Conservation (phyloP, 2,113 vertebrate genomes). For the Corythaeola cristata region DNA sequence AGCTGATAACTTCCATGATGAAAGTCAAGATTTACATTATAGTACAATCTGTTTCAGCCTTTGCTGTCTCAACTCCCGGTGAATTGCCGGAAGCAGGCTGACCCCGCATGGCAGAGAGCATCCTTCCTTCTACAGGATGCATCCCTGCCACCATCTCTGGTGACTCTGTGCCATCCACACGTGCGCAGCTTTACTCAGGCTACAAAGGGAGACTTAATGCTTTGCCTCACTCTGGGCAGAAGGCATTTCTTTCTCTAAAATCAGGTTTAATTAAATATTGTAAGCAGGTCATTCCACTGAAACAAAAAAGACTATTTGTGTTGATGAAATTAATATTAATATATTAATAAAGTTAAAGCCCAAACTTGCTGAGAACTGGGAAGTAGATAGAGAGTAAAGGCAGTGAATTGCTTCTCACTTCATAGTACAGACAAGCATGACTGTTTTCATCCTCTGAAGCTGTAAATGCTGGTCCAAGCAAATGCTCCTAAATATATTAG, state of each 20-base stretch:
- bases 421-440: background rate
- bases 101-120: background rate
- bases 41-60: background rate
- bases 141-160: background rate
- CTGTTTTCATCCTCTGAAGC: background rate
- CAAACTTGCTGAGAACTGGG: background rate
- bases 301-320: background rate
- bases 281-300: background rate
- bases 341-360: background rate
- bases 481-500: background rate
- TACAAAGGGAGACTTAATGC: background rate
- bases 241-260: background rate
- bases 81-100: background rate
- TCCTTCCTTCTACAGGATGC: background rate
- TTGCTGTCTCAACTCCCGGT: fast-evolving
- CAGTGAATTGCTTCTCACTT: background rate
- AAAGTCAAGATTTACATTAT: fast-evolving
- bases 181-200: background rate
- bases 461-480: background rate
- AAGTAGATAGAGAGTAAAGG: background rate
- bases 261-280: background rate
- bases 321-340: background rate
- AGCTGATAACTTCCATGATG: background rate
- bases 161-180: background rate
- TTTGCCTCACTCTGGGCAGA: background rate